A percentile compares a stretch with the other conserved stretches of the same genome.
Evolutionary conservation across 2,797 vertebrate genomes (phyloP).

Genomic region (Jordanella pulchra): DNA sequence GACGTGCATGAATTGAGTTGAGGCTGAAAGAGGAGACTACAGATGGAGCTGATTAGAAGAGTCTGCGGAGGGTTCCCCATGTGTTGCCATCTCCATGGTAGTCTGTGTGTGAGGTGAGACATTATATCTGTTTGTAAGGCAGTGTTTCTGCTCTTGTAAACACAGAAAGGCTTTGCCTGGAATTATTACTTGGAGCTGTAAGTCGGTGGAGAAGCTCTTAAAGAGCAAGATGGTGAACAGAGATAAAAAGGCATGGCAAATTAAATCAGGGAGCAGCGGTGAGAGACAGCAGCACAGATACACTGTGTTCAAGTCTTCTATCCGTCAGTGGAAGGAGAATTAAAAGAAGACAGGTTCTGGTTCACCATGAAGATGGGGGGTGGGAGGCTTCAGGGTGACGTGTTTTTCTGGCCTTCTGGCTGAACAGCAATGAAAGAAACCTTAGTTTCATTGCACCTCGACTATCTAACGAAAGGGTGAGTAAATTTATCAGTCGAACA

Average conservation of each 20-base stretch:
- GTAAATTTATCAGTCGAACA: neutral
- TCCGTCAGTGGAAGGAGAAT: slow-evolving; percentile 35
- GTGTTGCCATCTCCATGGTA: slow-evolving; percentile 72
- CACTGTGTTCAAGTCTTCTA: slow-evolving; percentile 35
- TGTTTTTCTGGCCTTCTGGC: slow-evolving; percentile 58
- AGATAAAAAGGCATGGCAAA: slow-evolving; percentile 53
- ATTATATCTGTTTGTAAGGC: slow-evolving; percentile 42
- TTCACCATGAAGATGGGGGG: slow-evolving; percentile 33
- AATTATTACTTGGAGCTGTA: slow-evolving; percentile 55
- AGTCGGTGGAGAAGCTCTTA: slow-evolving; percentile 40
- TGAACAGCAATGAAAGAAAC: slow-evolving; percentile 39
- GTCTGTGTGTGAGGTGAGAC: slow-evolving; percentile 34
- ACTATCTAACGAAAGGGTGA: neutral
- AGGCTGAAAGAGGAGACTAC: slow-evolving; percentile 55
- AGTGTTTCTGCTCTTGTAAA: slow-evolving; percentile 52
- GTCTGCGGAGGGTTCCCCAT: slow-evolving; percentile 60
- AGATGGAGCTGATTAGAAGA: slow-evolving; percentile 79
- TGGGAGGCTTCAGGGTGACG: slow-evolving; percentile 3
- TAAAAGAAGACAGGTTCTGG: slow-evolving; percentile 37
- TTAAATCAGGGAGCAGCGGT: slow-evolving; percentile 52
- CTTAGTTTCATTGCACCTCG: slow-evolving; percentile 42
- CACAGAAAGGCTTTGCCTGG: slow-evolving; percentile 32
- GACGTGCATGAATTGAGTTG: slow-evolving; percentile 34
- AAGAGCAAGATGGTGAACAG: slow-evolving; percentile 52
- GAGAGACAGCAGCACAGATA: slow-evolving; percentile 44